Percentiles rank a stretch among this genome's conserved stretches.
phyloP scores from a whole-genome alignment of 2,888 invertebrate genomes.

The Catocala nupta region DNA sequence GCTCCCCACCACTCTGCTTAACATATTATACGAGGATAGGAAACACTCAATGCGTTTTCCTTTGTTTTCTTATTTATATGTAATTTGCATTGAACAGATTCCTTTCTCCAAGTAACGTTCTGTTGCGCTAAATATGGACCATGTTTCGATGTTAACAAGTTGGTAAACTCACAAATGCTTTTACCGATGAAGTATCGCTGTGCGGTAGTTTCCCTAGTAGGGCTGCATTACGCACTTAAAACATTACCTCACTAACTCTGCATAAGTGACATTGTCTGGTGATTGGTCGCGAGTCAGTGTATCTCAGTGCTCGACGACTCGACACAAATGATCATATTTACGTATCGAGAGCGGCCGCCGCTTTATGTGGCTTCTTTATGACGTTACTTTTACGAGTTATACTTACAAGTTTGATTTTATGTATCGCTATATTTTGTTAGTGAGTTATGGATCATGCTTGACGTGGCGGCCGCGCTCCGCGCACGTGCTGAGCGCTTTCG shows the following conservation, averaged over 20 bases:
- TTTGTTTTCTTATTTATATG: conserved; percentile 30
- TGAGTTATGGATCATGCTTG: not conserved
- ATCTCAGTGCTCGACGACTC: not conserved
- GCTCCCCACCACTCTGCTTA: not conserved
- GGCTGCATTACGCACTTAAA: conserved; percentile 4
- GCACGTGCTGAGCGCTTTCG: no score
- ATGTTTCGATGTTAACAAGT: not conserved
- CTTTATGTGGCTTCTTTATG: conserved; percentile 7
- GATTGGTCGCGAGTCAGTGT: no score
- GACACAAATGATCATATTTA: not conserved
- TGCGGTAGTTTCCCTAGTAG: not conserved
- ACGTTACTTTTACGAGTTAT: conserved; percentile 11
- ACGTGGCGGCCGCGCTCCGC: not conserved
- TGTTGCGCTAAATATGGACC: no score
- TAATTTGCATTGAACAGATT: conserved; percentile 16
- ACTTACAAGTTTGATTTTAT: conserved; percentile 15
- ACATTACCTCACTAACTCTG: not conserved
- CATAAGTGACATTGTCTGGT: not conserved
- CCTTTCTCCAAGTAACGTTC: no score
- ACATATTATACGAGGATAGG: conserved; percentile 22
- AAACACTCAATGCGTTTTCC: conserved; percentile 22
- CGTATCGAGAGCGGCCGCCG: not conserved
- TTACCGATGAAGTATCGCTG: not conserved
- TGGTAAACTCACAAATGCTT: not conserved
- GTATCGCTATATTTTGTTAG: not conserved